Evolutionary conservation across 1,140 invertebrate genomes (phyloP).

Genomic region (Saxidomus purpurata): DNA sequence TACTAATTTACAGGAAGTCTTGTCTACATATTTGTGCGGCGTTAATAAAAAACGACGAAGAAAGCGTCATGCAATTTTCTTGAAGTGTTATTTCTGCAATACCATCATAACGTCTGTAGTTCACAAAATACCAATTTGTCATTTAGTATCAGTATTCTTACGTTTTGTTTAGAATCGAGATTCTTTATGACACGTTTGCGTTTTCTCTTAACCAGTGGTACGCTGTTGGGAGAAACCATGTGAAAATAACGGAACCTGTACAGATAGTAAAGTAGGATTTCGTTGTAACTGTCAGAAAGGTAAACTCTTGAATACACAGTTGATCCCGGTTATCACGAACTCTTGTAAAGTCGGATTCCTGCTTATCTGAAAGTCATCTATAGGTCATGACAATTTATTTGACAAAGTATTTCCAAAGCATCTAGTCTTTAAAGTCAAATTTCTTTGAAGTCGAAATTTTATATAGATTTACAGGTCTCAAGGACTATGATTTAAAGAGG

Average conservation of each 20-base stretch:
- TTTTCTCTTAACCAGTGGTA: not conserved
- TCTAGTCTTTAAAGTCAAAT: not conserved
- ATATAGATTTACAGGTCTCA: not conserved
- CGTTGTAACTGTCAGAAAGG: not conserved
- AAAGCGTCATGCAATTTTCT: no score
- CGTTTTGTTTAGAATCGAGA: no score
- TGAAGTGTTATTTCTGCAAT: no score
- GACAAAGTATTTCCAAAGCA: not conserved
- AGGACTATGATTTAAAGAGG: not conserved
- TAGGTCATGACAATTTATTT: not conserved
- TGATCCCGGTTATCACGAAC: no score
- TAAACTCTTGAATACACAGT: not conserved
- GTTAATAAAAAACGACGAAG: no score
- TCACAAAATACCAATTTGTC: no score
- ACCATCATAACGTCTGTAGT: no score
- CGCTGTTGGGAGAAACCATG: not conserved
- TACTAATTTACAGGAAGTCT: no score
- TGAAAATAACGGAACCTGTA: slow-evolving; percentile 19
- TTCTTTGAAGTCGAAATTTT: not conserved
- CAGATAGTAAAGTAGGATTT: not conserved
- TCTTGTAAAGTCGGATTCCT: not conserved
- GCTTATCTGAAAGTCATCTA: not conserved
- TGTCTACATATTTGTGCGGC: no score
- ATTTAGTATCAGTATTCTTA: no score
- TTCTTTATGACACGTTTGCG: no score